Evolutionary conservation across 1,140 invertebrate species (phyloP).

Genomic region (Pseudomyrmex dendroicus): DNA sequence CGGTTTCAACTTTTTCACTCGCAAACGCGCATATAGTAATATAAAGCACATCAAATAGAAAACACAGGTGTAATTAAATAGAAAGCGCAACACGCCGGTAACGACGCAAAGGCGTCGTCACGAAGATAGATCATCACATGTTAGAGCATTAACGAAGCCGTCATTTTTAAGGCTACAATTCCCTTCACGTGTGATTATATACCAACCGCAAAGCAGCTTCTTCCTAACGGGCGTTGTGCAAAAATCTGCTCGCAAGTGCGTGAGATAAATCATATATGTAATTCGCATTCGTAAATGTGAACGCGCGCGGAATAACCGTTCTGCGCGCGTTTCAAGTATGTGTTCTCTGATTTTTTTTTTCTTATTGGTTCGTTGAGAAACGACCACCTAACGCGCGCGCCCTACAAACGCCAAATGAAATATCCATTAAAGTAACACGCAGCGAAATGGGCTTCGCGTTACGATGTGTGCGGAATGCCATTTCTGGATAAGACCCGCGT

Average conservation of each 20-base stretch:
- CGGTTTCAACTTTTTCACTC: background rate
- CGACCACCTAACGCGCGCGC: constrained; percentile 67
- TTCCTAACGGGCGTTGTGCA: constrained; percentile 16
- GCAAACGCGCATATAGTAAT: background rate
- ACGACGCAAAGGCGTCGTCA: constrained; percentile 24
- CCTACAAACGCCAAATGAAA: constrained; percentile 38
- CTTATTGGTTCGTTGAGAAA: constrained; percentile 28
- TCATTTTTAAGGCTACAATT: constrained; percentile 27
- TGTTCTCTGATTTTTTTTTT: constrained; percentile 58
- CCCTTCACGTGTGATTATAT: background rate
- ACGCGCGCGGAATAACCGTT: constrained; percentile 32
- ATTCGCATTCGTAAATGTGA: constrained; percentile 1
- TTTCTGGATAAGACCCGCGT: constrained; percentile 1
- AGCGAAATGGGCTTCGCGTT: constrained; percentile 31
- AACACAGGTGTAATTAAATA: constrained; percentile 52
- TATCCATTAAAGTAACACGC: constrained; percentile 44
- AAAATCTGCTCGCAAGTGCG: constrained; percentile 19
- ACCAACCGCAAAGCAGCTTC: background rate
- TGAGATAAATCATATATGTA: constrained; percentile 42
- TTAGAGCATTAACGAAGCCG: constrained; percentile 26
- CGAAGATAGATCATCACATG: constrained; percentile 39
- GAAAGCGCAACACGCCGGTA: constrained; percentile 20
- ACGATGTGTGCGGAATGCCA: background rate
- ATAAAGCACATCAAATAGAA: constrained; percentile 26
- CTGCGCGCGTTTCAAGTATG: constrained; percentile 1